Conservation (phyloP, 2,113 vertebrate species). For the Pteropus alecto region DNA sequence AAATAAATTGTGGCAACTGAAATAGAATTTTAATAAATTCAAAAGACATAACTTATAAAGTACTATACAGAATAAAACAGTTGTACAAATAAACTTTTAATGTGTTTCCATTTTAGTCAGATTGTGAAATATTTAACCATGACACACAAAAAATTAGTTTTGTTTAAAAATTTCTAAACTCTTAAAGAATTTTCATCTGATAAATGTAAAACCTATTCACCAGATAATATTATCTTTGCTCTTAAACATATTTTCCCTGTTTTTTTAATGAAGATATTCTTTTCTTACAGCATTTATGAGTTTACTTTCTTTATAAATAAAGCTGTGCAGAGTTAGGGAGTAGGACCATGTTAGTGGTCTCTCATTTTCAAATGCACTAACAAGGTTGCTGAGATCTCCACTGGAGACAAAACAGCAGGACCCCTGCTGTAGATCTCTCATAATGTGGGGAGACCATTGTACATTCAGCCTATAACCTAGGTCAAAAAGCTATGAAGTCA, state of each 20-base stretch:
- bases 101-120: neutral
- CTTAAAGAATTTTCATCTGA: neutral
- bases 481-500: constrained; percentile 85
- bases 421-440: neutral
- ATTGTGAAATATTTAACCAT: neutral
- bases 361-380: neutral
- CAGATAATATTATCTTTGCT: neutral
- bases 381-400: neutral
- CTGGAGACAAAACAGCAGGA: neutral
- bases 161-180: neutral
- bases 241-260: neutral
- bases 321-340: constrained; percentile 38
- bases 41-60: neutral
- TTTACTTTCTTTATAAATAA: constrained; percentile 53
- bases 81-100: neutral
- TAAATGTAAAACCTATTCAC: neutral
- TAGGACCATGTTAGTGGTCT: neutral
- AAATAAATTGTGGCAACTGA: neutral
- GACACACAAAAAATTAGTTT: neutral
- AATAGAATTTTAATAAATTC: neutral
- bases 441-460: fast-evolving
- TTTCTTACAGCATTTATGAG: constrained; percentile 22
- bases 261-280: neutral
- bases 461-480: constrained; percentile 86
- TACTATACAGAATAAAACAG: neutral